Evolutionary conservation across 2,888 invertebrate species (phyloP), one percentile per base, ranked within the genome.

Genomic region (Lapara coniferarum): DNA sequence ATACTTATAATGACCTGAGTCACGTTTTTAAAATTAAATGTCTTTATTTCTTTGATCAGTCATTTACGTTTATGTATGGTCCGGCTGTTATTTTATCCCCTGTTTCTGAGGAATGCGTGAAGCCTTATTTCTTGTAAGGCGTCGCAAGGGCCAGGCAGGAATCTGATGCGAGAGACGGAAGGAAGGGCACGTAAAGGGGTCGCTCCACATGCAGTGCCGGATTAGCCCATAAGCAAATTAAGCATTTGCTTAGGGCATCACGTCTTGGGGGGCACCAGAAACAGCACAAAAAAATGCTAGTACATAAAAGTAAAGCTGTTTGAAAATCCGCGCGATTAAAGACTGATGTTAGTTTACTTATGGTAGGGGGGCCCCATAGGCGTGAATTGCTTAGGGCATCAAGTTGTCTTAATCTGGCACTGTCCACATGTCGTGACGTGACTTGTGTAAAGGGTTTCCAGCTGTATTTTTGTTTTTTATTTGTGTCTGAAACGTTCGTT

Each of bases 1-100:
- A 25, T 25, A 25, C 25, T 25, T 25, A 46, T 59, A 46, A 59
- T 46, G 10, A 14, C 14, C n/a, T 58, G 37, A n/a, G 58, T 37
- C 37, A 58, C n/a, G 16, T 16, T 16, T 44, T 10, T n/a, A n/a
- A n/a, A 59, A 16, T 46, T 10, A 46, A 46, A 59, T 59, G 16
- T 5, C 16, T 16, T 37, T 37, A 59, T 59, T 59, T 59, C 59
- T 59, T 59, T 59, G 59, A 59, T 59, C 59, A 59, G 59, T 59
- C 63, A 49, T 63, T 63, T 63, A 63, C 63, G 49, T 63, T 63
- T 49, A 19, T 63, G 63, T 13, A 63, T 13, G 63, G 49, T 59
- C 10, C 46, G 4, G 16, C 46, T 63, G 46, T 46, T 63, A 19
- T 63, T 49, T 63, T 19, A 46, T 63, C 13, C 59, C 55, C 13